phyloP scores from a whole-genome alignment of 2,888 invertebrate species.

The Sphaerophoria taeniata region DNA sequence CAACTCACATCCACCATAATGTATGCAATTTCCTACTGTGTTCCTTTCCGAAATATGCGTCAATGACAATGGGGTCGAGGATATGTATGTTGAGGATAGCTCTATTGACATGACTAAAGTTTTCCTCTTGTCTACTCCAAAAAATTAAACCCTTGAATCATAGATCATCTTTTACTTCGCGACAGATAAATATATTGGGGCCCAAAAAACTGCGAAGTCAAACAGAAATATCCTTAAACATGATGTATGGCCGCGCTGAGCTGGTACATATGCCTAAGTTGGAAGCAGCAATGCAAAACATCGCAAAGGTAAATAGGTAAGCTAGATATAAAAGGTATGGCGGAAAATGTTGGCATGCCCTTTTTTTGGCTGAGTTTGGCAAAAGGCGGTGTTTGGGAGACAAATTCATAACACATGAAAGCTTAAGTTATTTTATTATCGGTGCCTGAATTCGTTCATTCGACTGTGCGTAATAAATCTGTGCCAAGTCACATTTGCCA shows the following conservation, averaged over 20 bases:
- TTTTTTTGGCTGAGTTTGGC: constrained; percentile 12
- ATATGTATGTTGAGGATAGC: constrained; percentile 20
- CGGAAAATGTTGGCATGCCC: constrained; percentile 33
- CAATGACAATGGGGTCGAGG: constrained; percentile 25
- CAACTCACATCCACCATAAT: constrained; percentile 47
- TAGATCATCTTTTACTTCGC: constrained; percentile 58
- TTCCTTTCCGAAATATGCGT: neutral
- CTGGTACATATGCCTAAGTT: constrained; percentile 76
- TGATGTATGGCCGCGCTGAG: constrained; percentile 75
- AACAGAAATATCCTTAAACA: constrained; percentile 41
- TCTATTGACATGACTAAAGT: constrained; percentile 44
- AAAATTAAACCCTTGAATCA: constrained; percentile 39
- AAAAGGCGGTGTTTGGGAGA: constrained; percentile 25
- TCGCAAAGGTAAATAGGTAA: neutral
- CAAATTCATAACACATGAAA: constrained; percentile 51
- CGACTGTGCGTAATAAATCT: constrained; percentile 69
- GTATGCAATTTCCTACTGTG: constrained; percentile 65
- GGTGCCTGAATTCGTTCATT: constrained; percentile 9
- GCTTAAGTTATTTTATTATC: constrained; percentile 30
- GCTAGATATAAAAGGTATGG: constrained; percentile 52
- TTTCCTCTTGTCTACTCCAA: constrained; percentile 1
- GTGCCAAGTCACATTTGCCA: constrained; percentile 68
- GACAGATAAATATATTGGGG: constrained; percentile 50
- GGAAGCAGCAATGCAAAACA: constrained; percentile 28
- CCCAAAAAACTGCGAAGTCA: constrained; percentile 30